phyloP scores from a whole-genome alignment of 1,140 invertebrate genomes.

The Scaptomyza hsui region DNA sequence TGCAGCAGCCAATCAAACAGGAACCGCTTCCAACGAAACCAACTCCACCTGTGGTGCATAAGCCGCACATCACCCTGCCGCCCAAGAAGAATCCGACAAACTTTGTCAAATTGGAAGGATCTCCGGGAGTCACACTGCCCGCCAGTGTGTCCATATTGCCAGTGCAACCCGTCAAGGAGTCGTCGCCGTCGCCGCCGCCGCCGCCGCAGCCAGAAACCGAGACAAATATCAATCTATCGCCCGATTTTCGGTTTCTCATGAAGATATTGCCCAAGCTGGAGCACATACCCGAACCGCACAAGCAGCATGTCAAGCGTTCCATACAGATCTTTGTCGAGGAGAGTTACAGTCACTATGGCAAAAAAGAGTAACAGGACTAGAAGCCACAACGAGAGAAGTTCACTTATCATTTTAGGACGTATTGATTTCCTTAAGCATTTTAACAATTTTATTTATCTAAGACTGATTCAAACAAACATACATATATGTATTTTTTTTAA shows the following conservation, averaged over 20 bases:
- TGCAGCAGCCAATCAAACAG: slow-evolving; percentile 15
- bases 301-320: slow-evolving; percentile 74
- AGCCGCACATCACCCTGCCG: slow-evolving; percentile 71
- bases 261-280: slow-evolving; percentile 79
- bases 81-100: slow-evolving; percentile 81
- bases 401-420: slow-evolving; percentile 32
- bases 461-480: slow-evolving; percentile 55
- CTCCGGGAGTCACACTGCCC: slow-evolving; percentile 8
- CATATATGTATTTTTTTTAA: slow-evolving; percentile 37
- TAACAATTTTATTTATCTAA: slow-evolving; percentile 50
- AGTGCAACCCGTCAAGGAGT: slow-evolving; percentile 23
- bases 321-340: slow-evolving; percentile 79
- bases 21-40: slow-evolving; percentile 9
- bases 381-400: background rate
- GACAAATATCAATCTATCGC: slow-evolving; percentile 76
- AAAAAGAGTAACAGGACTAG: slow-evolving; percentile 49
- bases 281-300: slow-evolving; percentile 76
- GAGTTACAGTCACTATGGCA: slow-evolving; percentile 69
- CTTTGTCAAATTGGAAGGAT: slow-evolving; percentile 55
- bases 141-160: slow-evolving; percentile 32
- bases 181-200: slow-evolving; percentile 8
- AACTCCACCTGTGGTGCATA: slow-evolving; percentile 16
- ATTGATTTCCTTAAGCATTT: slow-evolving; percentile 9
- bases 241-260: slow-evolving; percentile 80
- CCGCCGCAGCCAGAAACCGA: slow-evolving; percentile 40